Conservation (phyloP, 2,888 invertebrate species). For the Acrocera orbiculus region DNA sequence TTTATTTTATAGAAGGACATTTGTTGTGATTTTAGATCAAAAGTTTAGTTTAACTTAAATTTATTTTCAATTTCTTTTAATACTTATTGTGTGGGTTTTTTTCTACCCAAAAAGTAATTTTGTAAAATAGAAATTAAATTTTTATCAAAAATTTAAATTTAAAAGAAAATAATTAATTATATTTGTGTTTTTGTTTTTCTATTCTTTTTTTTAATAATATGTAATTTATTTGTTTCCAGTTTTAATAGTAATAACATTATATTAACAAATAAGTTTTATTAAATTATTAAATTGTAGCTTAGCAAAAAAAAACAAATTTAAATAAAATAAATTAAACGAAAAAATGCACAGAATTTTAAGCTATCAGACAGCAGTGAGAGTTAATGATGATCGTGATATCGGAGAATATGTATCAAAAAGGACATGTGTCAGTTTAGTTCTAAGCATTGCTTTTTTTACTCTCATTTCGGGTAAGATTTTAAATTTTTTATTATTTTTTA, state of each 20-base stretch:
- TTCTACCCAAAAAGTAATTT: no score
- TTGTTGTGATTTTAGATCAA: not conserved
- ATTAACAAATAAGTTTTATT: no score
- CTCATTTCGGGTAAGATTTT: conserved; percentile 24
- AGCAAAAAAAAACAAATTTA: not conserved
- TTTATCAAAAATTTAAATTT: no score
- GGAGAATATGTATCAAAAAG: conserved; percentile 29
- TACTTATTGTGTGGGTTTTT: not conserved
- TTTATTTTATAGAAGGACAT: no score
- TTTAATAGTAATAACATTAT: no score
- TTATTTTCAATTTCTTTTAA: not conserved
- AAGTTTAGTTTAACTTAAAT: not conserved
- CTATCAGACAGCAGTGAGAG: conserved; percentile 30
- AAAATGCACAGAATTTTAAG: conserved; percentile 31
- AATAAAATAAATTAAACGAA: no score
- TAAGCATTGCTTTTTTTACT: conserved; percentile 29
- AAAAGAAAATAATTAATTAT: no score
- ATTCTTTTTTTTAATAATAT: no score
- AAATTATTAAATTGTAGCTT: no score
- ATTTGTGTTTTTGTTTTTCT: no score
- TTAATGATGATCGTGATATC: conserved; percentile 25
- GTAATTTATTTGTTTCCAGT: no score
- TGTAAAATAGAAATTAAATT: no score
- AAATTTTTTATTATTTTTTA: not conserved
- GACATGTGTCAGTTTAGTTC: conserved; percentile 27